A percentile compares a stretch with the other conserved stretches of the same genome.
These are phyloP conservation scores for Aphodius granarius DNA, from an alignment of 2,888 invertebrate species.

Conservation along the genomic window DNA sequence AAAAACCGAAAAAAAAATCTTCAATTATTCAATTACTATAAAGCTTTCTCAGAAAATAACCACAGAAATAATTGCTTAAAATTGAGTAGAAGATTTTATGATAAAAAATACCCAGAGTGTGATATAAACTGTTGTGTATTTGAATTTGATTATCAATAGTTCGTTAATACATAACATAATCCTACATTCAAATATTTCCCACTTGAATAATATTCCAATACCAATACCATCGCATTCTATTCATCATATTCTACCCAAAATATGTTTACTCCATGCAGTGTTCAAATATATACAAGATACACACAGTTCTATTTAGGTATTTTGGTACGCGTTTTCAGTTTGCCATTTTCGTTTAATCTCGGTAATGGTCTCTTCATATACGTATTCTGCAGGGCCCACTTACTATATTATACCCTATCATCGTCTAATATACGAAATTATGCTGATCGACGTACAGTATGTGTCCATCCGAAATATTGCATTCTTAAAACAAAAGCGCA, in stretches of 20 bases:
- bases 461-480: slow-evolving; percentile 27
- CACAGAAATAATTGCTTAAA: not conserved
- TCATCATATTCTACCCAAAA: not conserved
- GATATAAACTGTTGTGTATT: too few relatives aligned
- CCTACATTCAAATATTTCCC: too few relatives aligned
- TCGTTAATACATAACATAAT: too few relatives aligned
- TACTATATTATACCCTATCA: slow-evolving; percentile 26
- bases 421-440: slow-evolving; percentile 17
- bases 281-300: not conserved
- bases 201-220: too few relatives aligned
- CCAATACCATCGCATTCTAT: too few relatives aligned
- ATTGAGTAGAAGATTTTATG: too few relatives aligned
- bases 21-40: not conserved
- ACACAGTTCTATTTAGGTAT: not conserved
- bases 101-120: too few relatives aligned
- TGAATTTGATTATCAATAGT: too few relatives aligned
- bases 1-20: not conserved
- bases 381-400: slow-evolving; percentile 23
- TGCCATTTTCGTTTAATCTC: slow-evolving; percentile 18
- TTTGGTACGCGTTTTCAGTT: not conserved
- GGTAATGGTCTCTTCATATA: slow-evolving; percentile 20
- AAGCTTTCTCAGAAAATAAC: not conserved
- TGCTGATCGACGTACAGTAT: slow-evolving; percentile 1
- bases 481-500: slow-evolving; percentile 16
- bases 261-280: not conserved